A percentile compares a stretch with the other conserved stretches of the same genome.
Conservation (phyloP, 2,888 invertebrate species). For the Drosophila pseudotalamancana region DNA sequence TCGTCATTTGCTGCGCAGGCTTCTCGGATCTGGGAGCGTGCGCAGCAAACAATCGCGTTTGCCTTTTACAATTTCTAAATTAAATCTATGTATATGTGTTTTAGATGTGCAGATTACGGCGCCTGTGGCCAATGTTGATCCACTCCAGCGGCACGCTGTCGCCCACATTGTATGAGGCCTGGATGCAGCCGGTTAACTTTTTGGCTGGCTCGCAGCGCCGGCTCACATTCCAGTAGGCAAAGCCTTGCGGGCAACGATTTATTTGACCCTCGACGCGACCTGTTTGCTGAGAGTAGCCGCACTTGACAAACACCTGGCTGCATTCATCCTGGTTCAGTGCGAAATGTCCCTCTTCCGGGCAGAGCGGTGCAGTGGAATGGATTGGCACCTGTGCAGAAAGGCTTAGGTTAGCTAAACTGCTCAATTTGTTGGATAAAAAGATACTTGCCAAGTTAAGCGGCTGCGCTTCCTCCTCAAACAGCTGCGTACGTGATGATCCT, state of each 20-base stretch:
- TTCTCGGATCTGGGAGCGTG: conserved; percentile 32
- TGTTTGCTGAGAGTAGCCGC: conserved; percentile 85
- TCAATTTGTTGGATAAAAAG: neutral
- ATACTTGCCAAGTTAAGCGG: conserved; percentile 74
- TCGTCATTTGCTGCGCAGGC: conserved; percentile 74
- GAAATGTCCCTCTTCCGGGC: conserved; percentile 89
- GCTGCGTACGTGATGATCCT: conserved; percentile 49
- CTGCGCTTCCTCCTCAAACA: conserved; percentile 68
- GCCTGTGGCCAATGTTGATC: conserved; percentile 82
- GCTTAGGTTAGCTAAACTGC: neutral
- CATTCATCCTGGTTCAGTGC: conserved; percentile 89
- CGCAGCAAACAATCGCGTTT: conserved; percentile 69
- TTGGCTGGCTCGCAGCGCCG: conserved; percentile 89
- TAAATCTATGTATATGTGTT: conserved; percentile 29
- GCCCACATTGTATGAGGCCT: conserved; percentile 64
- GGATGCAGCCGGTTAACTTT: conserved; percentile 87
- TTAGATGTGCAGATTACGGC: conserved; percentile 80
- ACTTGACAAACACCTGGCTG: conserved; percentile 89
- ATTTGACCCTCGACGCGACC: conserved; percentile 88
- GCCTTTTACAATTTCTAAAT: conserved; percentile 39
- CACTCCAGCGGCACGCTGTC: conserved; percentile 83
- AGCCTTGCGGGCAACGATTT: conserved; percentile 91
- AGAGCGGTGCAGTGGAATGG: conserved; percentile 86
- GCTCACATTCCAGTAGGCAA: conserved; percentile 91
- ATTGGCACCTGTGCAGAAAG: conserved; percentile 87